Percentiles rank a stretch among this genome's conserved stretches.
Conservation (phyloP, 64 coral and sea anemone species). For the Stylophora pistillata region DNA sequence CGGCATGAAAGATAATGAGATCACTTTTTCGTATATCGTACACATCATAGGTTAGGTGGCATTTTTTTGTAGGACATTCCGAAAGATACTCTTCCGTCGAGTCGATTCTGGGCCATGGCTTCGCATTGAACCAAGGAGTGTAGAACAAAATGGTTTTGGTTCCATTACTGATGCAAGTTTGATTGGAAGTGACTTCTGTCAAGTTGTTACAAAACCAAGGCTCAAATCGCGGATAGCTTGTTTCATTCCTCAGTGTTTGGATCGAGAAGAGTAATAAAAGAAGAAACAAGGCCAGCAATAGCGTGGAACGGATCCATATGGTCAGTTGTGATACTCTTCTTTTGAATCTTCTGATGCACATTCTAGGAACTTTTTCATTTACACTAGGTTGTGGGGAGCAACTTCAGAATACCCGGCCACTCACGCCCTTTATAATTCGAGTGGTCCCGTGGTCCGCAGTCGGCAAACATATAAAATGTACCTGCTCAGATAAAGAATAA, state of each 20-base stretch:
- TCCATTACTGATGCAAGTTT: neutral
- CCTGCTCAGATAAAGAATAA: no score
- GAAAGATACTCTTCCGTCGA: neutral
- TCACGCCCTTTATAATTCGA: no score
- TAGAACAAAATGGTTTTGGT: neutral
- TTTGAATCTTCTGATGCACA: no score
- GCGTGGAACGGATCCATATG: neutral
- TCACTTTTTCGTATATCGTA: constrained; percentile 17
- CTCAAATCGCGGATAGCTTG: neutral
- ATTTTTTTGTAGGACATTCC: neutral
- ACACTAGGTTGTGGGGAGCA: no score
- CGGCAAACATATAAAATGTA: no score
- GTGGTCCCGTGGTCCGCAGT: no score
- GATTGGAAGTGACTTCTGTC: neutral
- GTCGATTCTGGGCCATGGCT: neutral
- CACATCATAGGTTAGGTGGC: neutral
- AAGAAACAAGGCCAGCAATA: neutral
- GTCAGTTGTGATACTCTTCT: no score
- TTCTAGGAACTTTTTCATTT: no score
- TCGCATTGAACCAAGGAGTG: neutral
- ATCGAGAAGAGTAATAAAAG: neutral
- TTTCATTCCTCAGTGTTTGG: neutral
- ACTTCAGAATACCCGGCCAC: no score
- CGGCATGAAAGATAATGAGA: neutral
- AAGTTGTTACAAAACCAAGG: neutral